phyloP scores from a whole-genome alignment of 2,888 invertebrate genomes.

The Steromphala cineraria region DNA sequence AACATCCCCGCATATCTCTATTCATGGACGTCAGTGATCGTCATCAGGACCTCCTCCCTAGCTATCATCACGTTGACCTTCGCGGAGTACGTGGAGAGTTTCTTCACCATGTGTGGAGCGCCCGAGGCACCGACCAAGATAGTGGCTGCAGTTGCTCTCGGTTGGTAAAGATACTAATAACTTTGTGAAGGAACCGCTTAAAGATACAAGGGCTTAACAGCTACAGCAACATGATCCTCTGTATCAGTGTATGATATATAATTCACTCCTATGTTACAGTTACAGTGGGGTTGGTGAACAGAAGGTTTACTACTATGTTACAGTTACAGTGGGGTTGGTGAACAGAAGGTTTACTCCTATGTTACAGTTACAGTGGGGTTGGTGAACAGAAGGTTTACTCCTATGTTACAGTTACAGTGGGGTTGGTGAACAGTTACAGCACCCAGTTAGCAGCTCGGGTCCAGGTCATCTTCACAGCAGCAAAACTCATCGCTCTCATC shows the following conservation, averaged over 20 bases:
- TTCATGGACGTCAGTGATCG: constrained; percentile 77
- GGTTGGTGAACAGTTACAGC: constrained; percentile 95
- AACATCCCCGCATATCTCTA: constrained; percentile 78
- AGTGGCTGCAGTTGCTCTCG: constrained; percentile 52
- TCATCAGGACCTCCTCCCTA: constrained; percentile 73
- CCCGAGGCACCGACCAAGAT: constrained; percentile 57
- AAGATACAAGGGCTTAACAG: no score
- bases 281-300: no score
- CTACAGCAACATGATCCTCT: no score
- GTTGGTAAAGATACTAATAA: no score
- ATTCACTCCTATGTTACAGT: no score
- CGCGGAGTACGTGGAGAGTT: constrained; percentile 63
- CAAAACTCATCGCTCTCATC: constrained; percentile 91
- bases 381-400: no score
- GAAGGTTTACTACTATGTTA: no score
- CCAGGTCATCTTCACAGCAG: constrained; percentile 94
- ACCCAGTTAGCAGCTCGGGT: constrained; percentile 94
- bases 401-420: constrained; percentile 81
- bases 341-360: no score
- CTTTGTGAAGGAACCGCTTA: no score
- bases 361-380: no score
- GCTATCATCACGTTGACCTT: constrained; percentile 77
- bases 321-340: no score
- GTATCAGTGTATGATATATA: no score
- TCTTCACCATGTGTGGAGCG: constrained; percentile 65